Evolutionary conservation across 92 coral and sea anemone species (phyloP).

Genomic region (Montipora capitata): DNA sequence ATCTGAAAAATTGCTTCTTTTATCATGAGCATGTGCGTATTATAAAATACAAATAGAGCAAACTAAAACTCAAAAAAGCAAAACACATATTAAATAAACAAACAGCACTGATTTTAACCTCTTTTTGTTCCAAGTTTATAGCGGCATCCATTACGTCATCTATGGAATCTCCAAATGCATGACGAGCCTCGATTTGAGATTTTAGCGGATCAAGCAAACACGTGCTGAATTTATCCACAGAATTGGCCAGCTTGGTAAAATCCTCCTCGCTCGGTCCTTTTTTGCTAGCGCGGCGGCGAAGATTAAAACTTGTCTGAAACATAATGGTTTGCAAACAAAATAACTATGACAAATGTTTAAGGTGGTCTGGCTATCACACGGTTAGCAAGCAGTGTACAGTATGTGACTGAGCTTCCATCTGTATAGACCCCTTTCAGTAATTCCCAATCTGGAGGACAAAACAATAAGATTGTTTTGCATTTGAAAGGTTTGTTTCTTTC

Average conservation of each 20-base stretch:
- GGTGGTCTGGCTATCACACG: too few species aligned
- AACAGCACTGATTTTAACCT: not conserved
- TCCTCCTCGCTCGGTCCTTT: constrained; percentile 18
- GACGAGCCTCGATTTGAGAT: not conserved
- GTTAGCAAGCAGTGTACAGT: too few species aligned
- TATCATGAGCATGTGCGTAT: too few species aligned
- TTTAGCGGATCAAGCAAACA: constrained; percentile 8
- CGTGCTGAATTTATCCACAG: constrained; percentile 22
- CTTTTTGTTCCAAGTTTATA: constrained; percentile 2
- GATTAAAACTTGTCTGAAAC: constrained; percentile 9
- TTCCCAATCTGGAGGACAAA: too few species aligned
- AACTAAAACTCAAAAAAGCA: not conserved
- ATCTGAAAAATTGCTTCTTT: too few species aligned
- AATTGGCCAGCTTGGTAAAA: constrained; percentile 14
- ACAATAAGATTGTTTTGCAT: too few species aligned
- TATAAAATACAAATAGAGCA: too few species aligned
- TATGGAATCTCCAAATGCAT: constrained; percentile 10
- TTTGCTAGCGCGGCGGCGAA: not conserved
- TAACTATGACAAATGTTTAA: too few species aligned
- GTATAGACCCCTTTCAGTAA: too few species aligned
- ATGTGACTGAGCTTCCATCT: too few species aligned
- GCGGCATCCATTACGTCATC: not conserved
- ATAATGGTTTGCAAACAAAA: not conserved
- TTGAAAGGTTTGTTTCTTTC: too few species aligned
- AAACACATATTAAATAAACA: not conserved